phyloP scores from a whole-genome alignment of 2,888 invertebrate genomes.

The Lasioglossum zephyrum region DNA sequence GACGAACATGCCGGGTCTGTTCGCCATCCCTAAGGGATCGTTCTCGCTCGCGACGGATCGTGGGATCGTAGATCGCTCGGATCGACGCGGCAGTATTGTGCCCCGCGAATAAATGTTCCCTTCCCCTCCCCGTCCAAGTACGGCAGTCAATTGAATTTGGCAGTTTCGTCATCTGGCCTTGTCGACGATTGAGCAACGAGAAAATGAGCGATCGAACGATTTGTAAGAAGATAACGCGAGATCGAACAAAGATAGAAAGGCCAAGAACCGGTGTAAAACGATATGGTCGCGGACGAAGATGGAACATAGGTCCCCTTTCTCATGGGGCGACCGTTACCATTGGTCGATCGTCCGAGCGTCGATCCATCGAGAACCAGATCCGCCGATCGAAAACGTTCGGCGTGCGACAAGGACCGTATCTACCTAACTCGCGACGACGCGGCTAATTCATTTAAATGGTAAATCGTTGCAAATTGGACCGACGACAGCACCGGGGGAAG shows the following conservation, averaged over 20 bases:
- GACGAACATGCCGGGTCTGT: conserved; percentile 61
- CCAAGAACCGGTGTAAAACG: conserved; percentile 37
- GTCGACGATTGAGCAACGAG: conserved; percentile 42
- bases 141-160: conserved; percentile 64
- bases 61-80: not conserved
- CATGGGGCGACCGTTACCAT: conserved; percentile 15
- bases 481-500: conserved; percentile 76
- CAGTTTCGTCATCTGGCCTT: conserved; percentile 66
- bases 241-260: conserved; percentile 46
- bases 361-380: too few relatives aligned
- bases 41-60: conserved; percentile 23
- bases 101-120: conserved; percentile 32
- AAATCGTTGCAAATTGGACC: conserved; percentile 78
- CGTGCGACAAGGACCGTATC: conserved; percentile 46
- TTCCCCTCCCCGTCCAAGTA: conserved; percentile 42
- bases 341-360: too few relatives aligned
- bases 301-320: conserved; percentile 22
- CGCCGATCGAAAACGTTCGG: not conserved
- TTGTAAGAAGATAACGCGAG: conserved; percentile 39
- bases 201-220: conserved; percentile 24
- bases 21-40: conserved; percentile 21
- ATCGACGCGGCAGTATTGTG: conserved; percentile 19
- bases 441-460: conserved; percentile 56
- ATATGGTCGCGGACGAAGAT: conserved; percentile 64
- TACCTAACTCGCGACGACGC: conserved; percentile 68